These are phyloP conservation scores for Tetramorium alpestre DNA, from an alignment of 1,140 invertebrate species.

Conservation along the genomic window DNA sequence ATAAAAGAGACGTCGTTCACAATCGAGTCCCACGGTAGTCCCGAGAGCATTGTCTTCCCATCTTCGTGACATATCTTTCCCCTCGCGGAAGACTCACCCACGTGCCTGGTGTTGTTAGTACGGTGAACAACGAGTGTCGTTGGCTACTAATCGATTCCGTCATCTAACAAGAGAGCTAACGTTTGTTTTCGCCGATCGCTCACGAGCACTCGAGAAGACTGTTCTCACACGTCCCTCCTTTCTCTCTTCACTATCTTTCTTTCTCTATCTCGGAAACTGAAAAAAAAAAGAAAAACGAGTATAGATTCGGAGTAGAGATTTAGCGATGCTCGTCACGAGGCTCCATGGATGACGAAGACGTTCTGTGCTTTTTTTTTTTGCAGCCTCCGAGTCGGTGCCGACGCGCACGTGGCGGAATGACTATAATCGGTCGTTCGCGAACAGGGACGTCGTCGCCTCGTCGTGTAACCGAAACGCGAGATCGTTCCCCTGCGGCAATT, in stretches of 20 bases:
- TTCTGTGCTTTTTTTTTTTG: slow-evolving; percentile 53
- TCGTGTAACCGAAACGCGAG: background rate
- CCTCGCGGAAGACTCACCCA: background rate
- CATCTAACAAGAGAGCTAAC: background rate
- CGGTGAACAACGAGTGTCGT: background rate
- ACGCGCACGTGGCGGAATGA: background rate
- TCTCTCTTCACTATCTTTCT: too few species aligned
- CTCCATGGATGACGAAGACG: background rate
- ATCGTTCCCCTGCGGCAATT: slow-evolving; percentile 61
- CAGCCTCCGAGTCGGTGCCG: slow-evolving; percentile 20
- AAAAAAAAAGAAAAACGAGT: too few species aligned
- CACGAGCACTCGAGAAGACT: background rate
- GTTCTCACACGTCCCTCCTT: background rate
- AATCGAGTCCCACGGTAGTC: background rate
- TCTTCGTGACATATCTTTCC: background rate
- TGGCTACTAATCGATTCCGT: background rate
- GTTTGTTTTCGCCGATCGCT: background rate
- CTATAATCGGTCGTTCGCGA: background rate
- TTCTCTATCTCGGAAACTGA: background rate
- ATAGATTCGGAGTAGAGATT: slow-evolving; percentile 11
- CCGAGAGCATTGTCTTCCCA: background rate
- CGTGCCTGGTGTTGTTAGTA: background rate
- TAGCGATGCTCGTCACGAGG: background rate
- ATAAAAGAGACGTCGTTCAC: background rate
- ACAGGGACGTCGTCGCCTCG: background rate